Base-by-base conservation (phyloP, 2,113 vertebrate species). In the Poecilia latipinna region DNA sequence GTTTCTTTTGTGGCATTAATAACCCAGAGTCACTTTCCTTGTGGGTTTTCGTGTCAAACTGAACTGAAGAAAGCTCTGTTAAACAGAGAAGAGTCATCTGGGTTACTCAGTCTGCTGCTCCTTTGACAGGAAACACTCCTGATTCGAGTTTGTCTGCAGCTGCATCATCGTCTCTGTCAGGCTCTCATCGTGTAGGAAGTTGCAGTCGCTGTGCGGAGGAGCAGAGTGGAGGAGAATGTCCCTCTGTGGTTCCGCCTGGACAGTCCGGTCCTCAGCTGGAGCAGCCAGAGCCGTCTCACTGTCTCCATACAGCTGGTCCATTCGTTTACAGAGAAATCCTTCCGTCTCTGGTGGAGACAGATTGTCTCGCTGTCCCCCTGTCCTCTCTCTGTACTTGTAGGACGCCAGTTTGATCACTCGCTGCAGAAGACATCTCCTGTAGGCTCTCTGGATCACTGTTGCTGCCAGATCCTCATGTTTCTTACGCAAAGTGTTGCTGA, bases 401-500 rank as follows among this genome's bases (percentile, higher is more conserved):
- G 96, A 96, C 0, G 95, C 96, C n/a, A 96, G 93, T 80, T 95
- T 97, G 77, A 97, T 67, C 0, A 95, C 93, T 2, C 95, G 93
- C 86, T 90, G 91, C 33, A 97, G 92, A 5, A 97, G 90, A 74
- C 97, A 95, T 68, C 95, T 94, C 67, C 97, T 94, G 91, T 96
- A 99, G 0, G 96, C 96, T 80, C 95, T 93, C 86, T 99, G 98
- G 92, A 99, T 98, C 85, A 96, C 95, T 0, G 68, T 84, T 0
- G 96, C 97, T 0, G 97, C 96, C 12, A 97, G 94, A 31, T 99
- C 98, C 83, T 99, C 97, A 0, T 97, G 97, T 63, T 98, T 99
- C 68, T 96, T 95, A 70, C 94, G 95, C 77, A 99, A 93, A 2
- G 98, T 99, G 85, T 94, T 97, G 86, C 96, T 97, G 90, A 99